Conservation (phyloP, 2,888 invertebrate species). For the Pteria penguin region DNA sequence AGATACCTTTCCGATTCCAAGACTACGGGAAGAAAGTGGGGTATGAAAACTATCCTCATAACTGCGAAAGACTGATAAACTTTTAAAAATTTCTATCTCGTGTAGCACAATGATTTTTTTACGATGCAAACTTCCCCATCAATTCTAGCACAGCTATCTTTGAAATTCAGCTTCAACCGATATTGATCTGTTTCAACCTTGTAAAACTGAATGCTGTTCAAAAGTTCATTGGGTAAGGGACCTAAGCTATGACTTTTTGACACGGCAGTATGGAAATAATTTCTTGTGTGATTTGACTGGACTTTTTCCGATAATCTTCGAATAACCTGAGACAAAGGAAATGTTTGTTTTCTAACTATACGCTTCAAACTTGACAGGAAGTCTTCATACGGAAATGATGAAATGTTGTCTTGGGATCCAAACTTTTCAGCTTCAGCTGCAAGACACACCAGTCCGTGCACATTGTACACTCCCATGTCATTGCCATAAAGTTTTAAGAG, state of each 20-base stretch:
- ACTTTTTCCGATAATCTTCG: slow-evolving; percentile 45
- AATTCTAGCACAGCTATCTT: slow-evolving; percentile 14
- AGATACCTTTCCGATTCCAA: slow-evolving; percentile 2
- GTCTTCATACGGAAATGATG: slow-evolving; percentile 77
- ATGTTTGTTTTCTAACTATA: slow-evolving; percentile 48
- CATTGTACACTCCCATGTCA: slow-evolving; percentile 73
- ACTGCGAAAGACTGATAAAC: background rate
- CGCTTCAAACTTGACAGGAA: slow-evolving; percentile 62
- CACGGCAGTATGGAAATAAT: background rate
- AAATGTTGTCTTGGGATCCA: slow-evolving; percentile 72
- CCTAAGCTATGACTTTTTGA: slow-evolving; percentile 22
- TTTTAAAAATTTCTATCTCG: slow-evolving; percentile 3
- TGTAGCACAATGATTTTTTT: slow-evolving; percentile 4
- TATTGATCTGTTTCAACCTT: slow-evolving; percentile 3
- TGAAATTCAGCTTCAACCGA: slow-evolving; percentile 2
- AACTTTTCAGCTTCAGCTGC: slow-evolving; percentile 71
- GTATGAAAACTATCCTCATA: slow-evolving; percentile 7
- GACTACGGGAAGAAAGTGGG: slow-evolving; percentile 1
- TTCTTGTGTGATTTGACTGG: background rate
- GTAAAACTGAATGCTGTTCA: slow-evolving; percentile 12
- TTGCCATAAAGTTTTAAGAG: slow-evolving; percentile 70
- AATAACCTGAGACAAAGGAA: slow-evolving; percentile 47
- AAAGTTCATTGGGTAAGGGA: slow-evolving; percentile 4
- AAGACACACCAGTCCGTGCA: slow-evolving; percentile 77
- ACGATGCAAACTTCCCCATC: slow-evolving; percentile 12